Evolutionary conservation across 1,140 invertebrate genomes (phyloP), one percentile per base, ranked within the genome.

Genomic region (Lordiphosa stackelbergi): DNA sequence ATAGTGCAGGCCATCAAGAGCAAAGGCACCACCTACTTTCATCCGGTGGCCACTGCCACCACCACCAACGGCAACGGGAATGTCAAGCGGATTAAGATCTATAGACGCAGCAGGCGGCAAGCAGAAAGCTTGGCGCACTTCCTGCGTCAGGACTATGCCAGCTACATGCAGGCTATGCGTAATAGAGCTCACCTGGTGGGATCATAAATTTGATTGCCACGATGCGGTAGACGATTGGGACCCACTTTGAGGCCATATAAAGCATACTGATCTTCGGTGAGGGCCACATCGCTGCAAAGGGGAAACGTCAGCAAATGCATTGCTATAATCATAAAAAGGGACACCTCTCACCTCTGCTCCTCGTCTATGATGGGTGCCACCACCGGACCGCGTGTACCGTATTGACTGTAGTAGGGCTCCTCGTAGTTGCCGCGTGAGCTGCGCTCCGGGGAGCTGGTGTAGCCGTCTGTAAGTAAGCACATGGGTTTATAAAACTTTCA

Each of bases 341-440:
- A 10, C 7, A 13, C 6, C 6, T 24, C 68, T 58, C 47, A 87
- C 85, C 91, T 94, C 41, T 95, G 91, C 89, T 97, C 96, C 88
- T 97, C 96, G 85, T 97, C 96, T 56, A 97, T 96, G 13, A 95
- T 93, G 1, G 96, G 95, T 7, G 95, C 95, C 35, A 96, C 94
- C 4, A 92, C 93, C 31, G 92, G 91, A 3, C 94, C 93, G 48
- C 93, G 88, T 0, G 91, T 89, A 0, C 90, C 89, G 79, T 94
- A 95, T 78, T 95, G 93, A 10, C 93, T 92, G 77, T 96, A 96
- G 88, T 96, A 96, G 0, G 94, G 94, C 85, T 96, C 95, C 81
- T 96, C 95, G 73, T 95, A 95, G 38, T 91, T 91, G 1, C 89
- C 88, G 12, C 92, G 89, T 36, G 92, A 91, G 7, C 91, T 91